These are phyloP conservation scores for Pitta sordida DNA, from an alignment of 2,113 vertebrate species.

Conservation along the genomic window DNA sequence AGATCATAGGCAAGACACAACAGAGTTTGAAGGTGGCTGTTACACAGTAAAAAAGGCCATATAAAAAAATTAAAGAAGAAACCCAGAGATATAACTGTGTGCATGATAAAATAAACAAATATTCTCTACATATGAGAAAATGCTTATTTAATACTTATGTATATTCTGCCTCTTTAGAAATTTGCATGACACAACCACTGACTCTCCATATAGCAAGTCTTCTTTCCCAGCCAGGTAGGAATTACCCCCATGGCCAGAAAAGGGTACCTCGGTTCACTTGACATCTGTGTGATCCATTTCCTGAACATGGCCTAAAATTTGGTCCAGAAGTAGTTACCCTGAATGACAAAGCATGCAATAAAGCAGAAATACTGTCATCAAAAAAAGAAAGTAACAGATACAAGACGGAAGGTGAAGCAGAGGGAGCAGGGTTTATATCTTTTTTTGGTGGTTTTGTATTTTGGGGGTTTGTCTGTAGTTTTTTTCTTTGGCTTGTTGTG, in stretches of 20 bases:
- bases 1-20: neutral
- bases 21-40: neutral
- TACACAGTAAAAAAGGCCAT: neutral
- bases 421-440: neutral
- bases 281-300: neutral
- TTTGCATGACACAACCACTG: fast-evolving
- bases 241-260: fast-evolving
- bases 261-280: neutral
- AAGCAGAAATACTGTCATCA: neutral
- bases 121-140: neutral
- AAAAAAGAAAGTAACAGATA: neutral
- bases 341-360: neutral
- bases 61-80: neutral
- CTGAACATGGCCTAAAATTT: neutral
- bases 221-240: neutral
- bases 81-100: neutral
- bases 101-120: neutral
- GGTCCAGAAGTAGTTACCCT: neutral
- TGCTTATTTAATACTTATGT: neutral
- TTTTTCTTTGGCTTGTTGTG: neutral
- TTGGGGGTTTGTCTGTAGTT: fast-evolving
- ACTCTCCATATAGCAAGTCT: neutral
- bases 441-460: neutral
- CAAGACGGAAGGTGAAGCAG: neutral
- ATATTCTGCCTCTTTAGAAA: neutral